A percentile compares a stretch with the other conserved stretches of the same genome.
Evolutionary conservation across 2,888 invertebrate genomes (phyloP).

Genomic region (Lypha dubia): DNA sequence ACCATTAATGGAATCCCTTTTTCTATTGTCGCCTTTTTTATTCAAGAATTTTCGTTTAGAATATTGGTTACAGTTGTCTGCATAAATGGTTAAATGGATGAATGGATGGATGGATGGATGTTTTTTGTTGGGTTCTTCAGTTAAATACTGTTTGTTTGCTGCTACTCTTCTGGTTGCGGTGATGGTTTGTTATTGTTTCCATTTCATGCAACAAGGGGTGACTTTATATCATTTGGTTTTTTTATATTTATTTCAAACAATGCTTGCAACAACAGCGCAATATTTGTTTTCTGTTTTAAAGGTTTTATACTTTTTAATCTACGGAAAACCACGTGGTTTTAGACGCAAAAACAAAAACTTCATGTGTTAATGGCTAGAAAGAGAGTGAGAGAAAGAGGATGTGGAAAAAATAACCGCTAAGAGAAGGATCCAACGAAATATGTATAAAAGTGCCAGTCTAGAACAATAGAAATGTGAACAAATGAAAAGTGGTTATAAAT

Average conservation of each 20-base stretch:
- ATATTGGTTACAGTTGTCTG: constrained; percentile 67
- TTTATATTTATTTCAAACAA: constrained; percentile 25
- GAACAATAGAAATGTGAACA: constrained; percentile 18
- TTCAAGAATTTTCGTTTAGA: constrained; percentile 38
- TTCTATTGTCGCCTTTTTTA: constrained; percentile 38
- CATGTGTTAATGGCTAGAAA: constrained; percentile 46
- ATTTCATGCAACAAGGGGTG: constrained; percentile 66
- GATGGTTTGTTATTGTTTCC: constrained; percentile 68
- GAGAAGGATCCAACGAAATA: not conserved
- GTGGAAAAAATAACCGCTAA: not conserved
- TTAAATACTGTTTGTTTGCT: constrained; percentile 64
- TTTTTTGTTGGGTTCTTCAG: constrained; percentile 53
- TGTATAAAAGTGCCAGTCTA: constrained; percentile 5
- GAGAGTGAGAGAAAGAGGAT: constrained; percentile 16
- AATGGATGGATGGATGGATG: constrained; percentile 52
- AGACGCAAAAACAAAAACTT: constrained; percentile 57
- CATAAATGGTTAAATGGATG: constrained; percentile 63
- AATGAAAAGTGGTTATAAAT: constrained; percentile 64
- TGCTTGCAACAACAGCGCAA: constrained; percentile 63
- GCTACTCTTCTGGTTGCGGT: constrained; percentile 63
- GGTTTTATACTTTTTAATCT: constrained; percentile 73
- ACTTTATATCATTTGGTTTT: constrained; percentile 48
- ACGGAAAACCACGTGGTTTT: constrained; percentile 74
- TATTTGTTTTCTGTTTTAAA: constrained; percentile 62
- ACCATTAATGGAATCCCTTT: constrained; percentile 58